Evolutionary conservation across 2,113 vertebrate genomes (phyloP).

Genomic region (Vimba vimba): DNA sequence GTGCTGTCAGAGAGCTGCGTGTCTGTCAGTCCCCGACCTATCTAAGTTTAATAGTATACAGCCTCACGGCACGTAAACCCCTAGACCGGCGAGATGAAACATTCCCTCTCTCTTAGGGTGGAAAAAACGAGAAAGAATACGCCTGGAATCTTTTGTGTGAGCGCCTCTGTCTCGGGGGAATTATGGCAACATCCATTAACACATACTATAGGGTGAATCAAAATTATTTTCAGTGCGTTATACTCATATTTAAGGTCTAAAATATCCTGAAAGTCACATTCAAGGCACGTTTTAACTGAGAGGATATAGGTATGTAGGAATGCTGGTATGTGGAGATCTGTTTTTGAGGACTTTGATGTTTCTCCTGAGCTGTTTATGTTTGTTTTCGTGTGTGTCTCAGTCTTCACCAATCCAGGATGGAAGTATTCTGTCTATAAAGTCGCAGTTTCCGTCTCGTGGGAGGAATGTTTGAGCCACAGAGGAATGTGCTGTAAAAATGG

Average conservation of each 20-base stretch:
- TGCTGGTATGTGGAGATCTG: not conserved
- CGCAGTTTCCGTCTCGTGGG: constrained; percentile 24
- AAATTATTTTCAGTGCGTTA: not conserved
- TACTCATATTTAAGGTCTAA: not conserved
- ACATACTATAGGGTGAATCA: not conserved
- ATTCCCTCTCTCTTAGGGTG: not conserved
- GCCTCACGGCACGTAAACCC: not conserved
- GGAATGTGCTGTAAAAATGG: constrained; percentile 47
- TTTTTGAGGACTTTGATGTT: constrained; percentile 6
- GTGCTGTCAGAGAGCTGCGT: constrained; percentile 15
- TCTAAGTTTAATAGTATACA: constrained; percentile 14
- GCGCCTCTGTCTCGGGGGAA: not conserved
- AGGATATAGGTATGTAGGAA: constrained; percentile 1
- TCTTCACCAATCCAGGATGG: not conserved
- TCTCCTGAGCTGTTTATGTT: constrained; percentile 21
- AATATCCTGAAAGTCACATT: not conserved
- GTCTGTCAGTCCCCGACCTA: not conserved
- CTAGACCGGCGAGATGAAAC: not conserved
- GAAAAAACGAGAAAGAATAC: not conserved
- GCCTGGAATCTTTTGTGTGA: not conserved
- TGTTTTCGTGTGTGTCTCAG: constrained; percentile 22
- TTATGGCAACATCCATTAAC: not conserved
- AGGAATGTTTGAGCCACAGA: constrained; percentile 37
- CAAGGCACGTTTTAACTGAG: not conserved
- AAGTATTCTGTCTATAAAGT: constrained; percentile 22